These are phyloP conservation scores for Carassius carassius DNA, from an alignment of 2,113 vertebrate genomes.

Conservation along the genomic window DNA sequence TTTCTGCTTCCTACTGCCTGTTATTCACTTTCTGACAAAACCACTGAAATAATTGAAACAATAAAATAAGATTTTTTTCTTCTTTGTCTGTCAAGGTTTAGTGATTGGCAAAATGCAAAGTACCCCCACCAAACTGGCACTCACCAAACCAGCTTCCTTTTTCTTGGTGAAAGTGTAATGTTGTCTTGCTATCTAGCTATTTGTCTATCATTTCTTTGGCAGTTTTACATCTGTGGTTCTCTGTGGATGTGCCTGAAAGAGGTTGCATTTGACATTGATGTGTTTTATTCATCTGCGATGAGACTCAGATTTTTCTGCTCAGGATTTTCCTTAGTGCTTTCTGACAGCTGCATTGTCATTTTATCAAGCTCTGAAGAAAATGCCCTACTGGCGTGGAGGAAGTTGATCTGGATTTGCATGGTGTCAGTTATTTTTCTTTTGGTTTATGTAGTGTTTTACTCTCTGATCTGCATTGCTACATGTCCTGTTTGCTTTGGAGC, in stretches of 20 bases:
- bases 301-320: background rate
- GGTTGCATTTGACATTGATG: background rate
- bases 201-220: background rate
- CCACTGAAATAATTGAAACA: background rate
- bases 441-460: constrained; percentile 2
- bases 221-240: background rate
- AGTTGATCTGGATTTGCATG: constrained; percentile 6
- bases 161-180: background rate
- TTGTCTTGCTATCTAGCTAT: background rate
- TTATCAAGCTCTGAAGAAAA: background rate
- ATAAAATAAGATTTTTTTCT: background rate
- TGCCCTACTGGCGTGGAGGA: background rate
- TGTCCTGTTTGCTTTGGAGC: background rate
- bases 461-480: background rate
- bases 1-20: background rate
- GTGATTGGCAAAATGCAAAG: background rate
- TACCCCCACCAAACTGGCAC: background rate
- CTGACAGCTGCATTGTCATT: constrained; percentile 4
- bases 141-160: background rate
- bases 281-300: background rate
- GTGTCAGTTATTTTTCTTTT: background rate
- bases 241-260: background rate
- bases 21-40: background rate
- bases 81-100: background rate
- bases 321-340: background rate